Evolutionary conservation across 2,888 invertebrate genomes (phyloP).

Genomic region (Nowickia ferox): DNA sequence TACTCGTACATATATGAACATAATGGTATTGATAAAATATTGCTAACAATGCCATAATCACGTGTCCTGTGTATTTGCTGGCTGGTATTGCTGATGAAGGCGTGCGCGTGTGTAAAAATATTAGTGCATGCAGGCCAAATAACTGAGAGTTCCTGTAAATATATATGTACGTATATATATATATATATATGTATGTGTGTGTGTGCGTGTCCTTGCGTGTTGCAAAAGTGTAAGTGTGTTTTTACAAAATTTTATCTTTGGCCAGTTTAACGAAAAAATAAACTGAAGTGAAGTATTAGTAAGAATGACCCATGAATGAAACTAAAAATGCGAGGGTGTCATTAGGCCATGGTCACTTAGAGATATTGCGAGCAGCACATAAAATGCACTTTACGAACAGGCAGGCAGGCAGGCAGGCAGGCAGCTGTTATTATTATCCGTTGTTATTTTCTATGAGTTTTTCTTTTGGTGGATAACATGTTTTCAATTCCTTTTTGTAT

Average conservation of each 20-base stretch:
- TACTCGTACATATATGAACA: too few species aligned
- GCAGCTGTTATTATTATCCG: conserved; percentile 59
- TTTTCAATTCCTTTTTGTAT: conserved; percentile 57
- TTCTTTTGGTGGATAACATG: conserved; percentile 49
- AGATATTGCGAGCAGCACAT: conserved; percentile 37
- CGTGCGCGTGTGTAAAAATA: not conserved
- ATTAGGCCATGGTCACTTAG: conserved; percentile 65
- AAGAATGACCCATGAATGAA: conserved; percentile 19
- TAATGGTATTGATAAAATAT: conserved; percentile 30
- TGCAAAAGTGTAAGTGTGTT: conserved; percentile 1
- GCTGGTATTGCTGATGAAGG: not conserved
- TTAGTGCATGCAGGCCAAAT: not conserved
- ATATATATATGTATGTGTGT: not conserved
- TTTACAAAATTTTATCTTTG: conserved; percentile 28
- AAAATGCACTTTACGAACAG: conserved; percentile 59
- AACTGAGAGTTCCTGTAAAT: not conserved
- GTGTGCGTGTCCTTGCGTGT: not conserved
- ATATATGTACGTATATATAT: too few species aligned
- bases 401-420: conserved; percentile 2
- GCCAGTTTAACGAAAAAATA: conserved; percentile 34
- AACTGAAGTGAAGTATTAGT: not conserved
- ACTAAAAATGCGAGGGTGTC: conserved; percentile 62
- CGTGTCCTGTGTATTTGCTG: conserved; percentile 31
- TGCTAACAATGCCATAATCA: conserved; percentile 44
- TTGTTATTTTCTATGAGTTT: conserved; percentile 14